Conservation (phyloP, 2,113 vertebrate species). For the Limanda limanda region DNA sequence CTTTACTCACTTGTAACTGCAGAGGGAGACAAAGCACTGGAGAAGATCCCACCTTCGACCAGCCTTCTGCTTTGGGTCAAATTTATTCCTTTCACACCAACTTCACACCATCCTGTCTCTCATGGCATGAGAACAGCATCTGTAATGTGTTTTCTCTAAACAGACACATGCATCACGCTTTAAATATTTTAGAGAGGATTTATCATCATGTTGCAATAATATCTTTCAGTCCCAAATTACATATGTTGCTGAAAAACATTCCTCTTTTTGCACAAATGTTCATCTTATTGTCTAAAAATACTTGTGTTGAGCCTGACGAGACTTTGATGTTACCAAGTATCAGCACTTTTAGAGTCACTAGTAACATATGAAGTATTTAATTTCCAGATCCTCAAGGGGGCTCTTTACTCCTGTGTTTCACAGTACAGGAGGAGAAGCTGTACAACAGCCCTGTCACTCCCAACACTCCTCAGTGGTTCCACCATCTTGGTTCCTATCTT, state of each 20-base stretch:
- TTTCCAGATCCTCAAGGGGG: constrained; percentile 72
- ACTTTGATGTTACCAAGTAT: background rate
- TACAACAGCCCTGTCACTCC: constrained; percentile 24
- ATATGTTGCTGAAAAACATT: background rate
- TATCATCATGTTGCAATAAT: background rate
- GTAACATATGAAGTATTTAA: constrained; percentile 35
- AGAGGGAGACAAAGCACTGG: constrained; percentile 73
- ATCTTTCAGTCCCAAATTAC: background rate
- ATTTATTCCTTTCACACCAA: constrained; percentile 7
- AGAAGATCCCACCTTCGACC: constrained; percentile 8
- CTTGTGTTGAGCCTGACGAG: background rate
- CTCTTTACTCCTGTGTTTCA: constrained; percentile 69
- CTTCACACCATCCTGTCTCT: constrained; percentile 9
- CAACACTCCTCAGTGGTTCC: constrained; percentile 50
- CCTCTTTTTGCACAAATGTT: background rate
- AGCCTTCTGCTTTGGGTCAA: constrained; percentile 22
- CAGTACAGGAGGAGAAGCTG: constrained; percentile 17
- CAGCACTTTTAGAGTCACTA: background rate
- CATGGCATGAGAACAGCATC: background rate
- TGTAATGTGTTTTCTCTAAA: background rate
- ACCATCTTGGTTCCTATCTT: constrained; percentile 73
- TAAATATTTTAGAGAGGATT: background rate
- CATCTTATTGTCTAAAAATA: constrained; percentile 7
- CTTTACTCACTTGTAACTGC: constrained; percentile 16
- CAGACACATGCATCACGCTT: background rate